A percentile compares a stretch with the other conserved stretches of the same genome.
Conservation (phyloP, 2,113 vertebrate species). For the Phasianus colchicus region DNA sequence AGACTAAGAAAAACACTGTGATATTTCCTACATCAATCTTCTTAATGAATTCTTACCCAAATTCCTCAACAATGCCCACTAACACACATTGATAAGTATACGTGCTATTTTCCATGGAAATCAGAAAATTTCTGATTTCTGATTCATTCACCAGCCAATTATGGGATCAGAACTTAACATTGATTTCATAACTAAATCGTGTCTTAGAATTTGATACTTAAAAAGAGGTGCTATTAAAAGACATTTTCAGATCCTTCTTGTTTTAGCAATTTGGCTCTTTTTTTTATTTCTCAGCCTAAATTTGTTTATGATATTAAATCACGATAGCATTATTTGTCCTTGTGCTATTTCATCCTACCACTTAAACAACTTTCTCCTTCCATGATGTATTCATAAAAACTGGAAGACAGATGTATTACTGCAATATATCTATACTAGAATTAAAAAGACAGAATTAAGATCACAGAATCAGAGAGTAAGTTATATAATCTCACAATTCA, state of each 20-base stretch:
- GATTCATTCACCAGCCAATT: neutral
- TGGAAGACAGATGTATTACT: neutral
- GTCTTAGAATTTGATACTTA: neutral
- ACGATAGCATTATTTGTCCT: neutral
- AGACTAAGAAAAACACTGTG: neutral
- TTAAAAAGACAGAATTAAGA: neutral
- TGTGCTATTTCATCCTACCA: neutral
- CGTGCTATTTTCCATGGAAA: neutral
- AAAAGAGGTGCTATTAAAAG: neutral
- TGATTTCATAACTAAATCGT: neutral
- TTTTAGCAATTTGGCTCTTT: neutral
- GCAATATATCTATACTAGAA: rapidly evolving
- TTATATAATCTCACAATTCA: rapidly evolving
- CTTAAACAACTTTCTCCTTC: neutral
- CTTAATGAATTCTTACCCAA: neutral
- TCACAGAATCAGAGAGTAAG: neutral
- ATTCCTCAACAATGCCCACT: neutral
- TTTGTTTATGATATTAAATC: neutral
- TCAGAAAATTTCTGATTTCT: neutral
- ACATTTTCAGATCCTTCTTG: neutral
- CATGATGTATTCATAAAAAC: neutral
- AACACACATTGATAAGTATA: neutral
- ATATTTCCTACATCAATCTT: neutral
- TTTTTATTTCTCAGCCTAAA: neutral
- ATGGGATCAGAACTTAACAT: neutral